Conservation (phyloP, 53 echinoderm and acorn worm species). For the Holothuria leucospilota region DNA sequence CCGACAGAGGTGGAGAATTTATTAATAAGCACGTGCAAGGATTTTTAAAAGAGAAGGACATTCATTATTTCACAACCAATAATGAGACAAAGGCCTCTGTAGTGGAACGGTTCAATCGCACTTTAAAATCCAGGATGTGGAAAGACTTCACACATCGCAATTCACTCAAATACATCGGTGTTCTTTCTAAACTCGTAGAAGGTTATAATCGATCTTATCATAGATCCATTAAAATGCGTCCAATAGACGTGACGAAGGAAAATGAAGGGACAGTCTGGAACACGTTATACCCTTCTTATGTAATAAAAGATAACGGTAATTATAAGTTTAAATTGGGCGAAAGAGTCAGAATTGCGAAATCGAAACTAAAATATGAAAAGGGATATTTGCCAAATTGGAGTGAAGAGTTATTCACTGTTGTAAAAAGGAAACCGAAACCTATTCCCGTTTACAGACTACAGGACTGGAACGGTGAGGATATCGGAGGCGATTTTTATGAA, state of each 20-base stretch:
- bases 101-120: no score
- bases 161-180: slow-evolving; percentile 17
- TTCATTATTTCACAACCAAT: slow-evolving; percentile 60
- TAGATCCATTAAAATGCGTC: slow-evolving; percentile 64
- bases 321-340: slow-evolving; percentile 31
- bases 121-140: slow-evolving; percentile 60
- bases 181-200: slow-evolving; percentile 18
- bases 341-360: slow-evolving; percentile 26
- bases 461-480: not conserved
- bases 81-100: slow-evolving; percentile 67
- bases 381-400: no score
- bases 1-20: no score
- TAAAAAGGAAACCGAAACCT: not conserved
- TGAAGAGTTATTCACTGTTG: slow-evolving; percentile 37
- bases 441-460: slow-evolving; percentile 42
- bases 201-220: slow-evolving; percentile 60
- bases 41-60: slow-evolving; percentile 52
- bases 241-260: slow-evolving; percentile 42
- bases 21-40: no score
- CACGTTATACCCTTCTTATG: not conserved
- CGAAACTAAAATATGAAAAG: slow-evolving; percentile 51
- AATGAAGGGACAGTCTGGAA: slow-evolving; percentile 64
- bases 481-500: no score
- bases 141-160: slow-evolving; percentile 45
- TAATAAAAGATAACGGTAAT: not conserved